Percentiles rank a stretch among this genome's conserved stretches.
These are phyloP conservation scores for Phortica variegata DNA, from an alignment of 1,140 invertebrate genomes.

Conservation along the genomic window DNA sequence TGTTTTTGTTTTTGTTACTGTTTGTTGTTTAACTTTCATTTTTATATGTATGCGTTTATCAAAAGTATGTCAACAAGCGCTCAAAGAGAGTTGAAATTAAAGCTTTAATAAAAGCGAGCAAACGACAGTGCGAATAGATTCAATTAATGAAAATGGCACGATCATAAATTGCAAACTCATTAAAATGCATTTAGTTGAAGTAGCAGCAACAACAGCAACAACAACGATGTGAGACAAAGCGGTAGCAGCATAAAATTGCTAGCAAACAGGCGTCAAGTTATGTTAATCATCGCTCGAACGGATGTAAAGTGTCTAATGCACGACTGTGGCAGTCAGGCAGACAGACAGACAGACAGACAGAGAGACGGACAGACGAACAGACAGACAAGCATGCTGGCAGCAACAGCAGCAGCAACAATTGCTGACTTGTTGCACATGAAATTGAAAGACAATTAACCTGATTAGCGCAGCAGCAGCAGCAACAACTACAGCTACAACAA, in stretches of 20 bases:
- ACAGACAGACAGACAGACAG: conserved; percentile 34
- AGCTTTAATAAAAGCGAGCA: conserved; percentile 1
- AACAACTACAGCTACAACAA: conserved; percentile 31
- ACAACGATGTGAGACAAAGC: too few species aligned
- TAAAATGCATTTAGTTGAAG: conserved; percentile 14
- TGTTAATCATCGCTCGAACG: too few species aligned
- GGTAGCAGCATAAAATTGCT: too few species aligned
- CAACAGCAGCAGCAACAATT: too few species aligned
- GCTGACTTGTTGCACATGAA: conserved; percentile 17
- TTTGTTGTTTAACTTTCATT: conserved; percentile 37
- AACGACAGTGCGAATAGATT: conserved; percentile 11
- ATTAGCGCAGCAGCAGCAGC: conserved; percentile 32
- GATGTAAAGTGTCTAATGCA: background rate
- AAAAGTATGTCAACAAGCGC: conserved; percentile 17
- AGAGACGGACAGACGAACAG: too few species aligned
- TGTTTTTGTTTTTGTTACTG: background rate
- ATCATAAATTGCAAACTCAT: conserved; percentile 22
- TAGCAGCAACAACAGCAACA: background rate
- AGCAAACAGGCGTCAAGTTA: too few species aligned
- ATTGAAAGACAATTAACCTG: conserved; percentile 53
- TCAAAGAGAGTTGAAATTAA: background rate
- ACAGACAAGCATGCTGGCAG: too few species aligned
- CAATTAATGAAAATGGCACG: conserved; percentile 13
- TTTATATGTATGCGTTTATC: conserved; percentile 10
- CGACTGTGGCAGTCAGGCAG: conserved; percentile 6